Evolutionary conservation across 2,797 vertebrate genomes (phyloP).

Genomic region (Acanthiza pusilla): DNA sequence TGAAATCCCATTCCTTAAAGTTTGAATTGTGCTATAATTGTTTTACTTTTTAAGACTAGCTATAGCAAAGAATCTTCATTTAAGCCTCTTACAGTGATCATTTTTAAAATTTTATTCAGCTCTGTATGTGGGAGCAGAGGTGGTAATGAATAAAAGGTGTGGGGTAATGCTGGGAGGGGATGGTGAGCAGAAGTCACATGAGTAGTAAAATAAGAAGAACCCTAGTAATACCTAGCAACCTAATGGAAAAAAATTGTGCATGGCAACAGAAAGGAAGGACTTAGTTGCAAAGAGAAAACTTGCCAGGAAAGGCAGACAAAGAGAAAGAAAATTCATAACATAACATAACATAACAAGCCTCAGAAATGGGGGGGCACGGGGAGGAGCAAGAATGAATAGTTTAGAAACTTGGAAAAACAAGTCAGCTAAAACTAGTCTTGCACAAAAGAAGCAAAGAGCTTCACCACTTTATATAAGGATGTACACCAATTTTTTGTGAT

Average conservation of each 20-base stretch:
- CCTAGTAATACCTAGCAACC: conserved; percentile 51
- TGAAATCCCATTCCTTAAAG: background rate
- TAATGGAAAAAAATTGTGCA: background rate
- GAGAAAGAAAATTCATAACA: conserved; percentile 8
- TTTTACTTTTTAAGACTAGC: background rate
- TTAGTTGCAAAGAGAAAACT: background rate
- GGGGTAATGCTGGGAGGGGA: background rate
- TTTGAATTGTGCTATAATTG: background rate
- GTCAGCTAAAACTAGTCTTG: background rate
- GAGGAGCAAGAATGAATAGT: background rate
- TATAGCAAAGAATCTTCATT: background rate
- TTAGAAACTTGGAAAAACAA: background rate
- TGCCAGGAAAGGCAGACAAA: conserved; percentile 7
- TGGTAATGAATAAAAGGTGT: conserved; percentile 42
- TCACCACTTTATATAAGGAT: background rate
- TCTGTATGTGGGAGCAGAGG: background rate
- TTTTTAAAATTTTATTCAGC: background rate
- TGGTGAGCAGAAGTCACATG: conserved; percentile 45
- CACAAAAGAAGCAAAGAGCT: background rate
- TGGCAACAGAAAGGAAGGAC: conserved; percentile 49
- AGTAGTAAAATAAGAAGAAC: conserved; percentile 42
- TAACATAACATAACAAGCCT: background rate
- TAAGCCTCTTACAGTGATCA: background rate
- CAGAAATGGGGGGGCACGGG: background rate
- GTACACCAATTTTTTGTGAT: background rate